Base-by-base conservation (phyloP, 2,113 vertebrate genomes). In the Acanthochromis polyacanthus region DNA sequence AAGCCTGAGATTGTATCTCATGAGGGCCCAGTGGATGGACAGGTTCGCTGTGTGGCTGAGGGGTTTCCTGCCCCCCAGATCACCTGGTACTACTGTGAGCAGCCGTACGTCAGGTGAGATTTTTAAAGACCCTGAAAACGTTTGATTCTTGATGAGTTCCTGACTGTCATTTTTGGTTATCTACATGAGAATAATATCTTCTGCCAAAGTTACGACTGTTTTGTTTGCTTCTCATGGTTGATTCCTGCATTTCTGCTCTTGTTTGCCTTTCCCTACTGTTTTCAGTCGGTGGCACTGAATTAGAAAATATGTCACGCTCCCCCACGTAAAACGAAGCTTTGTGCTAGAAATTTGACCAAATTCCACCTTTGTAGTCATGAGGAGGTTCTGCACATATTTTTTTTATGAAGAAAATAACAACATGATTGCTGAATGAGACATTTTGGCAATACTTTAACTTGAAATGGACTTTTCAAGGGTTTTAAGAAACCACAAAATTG, bases 61-160 rank as follows among this genome's bases (percentile, higher is more conserved):
- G 98, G 97, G 0, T 99, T 96, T 80, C 98, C 98, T 9, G 94
- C 96, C 53, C 98, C 98, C 19, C 94, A 94, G 81, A 96, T 99
- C 86, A 95, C 96, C 32, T 99, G 98, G 98, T 98, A 95, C 89
- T 97, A 98, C 91, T 98, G 97, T 81, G 95, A 96, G 71, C 96
- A 96, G 87, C 81, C 94, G 0, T 95, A 97, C 57, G 94, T 94
- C 82, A 96, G 97, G 98, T 99, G 86, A 94, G 89, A 19, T 12
- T 36, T 32, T 17, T 16, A 59, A 25, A 38, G 17, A 1, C 14
- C 25, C 25, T 3, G 3, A 59, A 72, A 70, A 28, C 2, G 12
- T 55, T 20, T 64, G 59, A 43, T 43, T 36, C 32, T 36, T 7
- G 9, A 14, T 45, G 15, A 23, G 7, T 2, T 12, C 45, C 2